Evolutionary conservation across 1,140 invertebrate species (phyloP).

Genomic region (Melitaea cinxia): DNA sequence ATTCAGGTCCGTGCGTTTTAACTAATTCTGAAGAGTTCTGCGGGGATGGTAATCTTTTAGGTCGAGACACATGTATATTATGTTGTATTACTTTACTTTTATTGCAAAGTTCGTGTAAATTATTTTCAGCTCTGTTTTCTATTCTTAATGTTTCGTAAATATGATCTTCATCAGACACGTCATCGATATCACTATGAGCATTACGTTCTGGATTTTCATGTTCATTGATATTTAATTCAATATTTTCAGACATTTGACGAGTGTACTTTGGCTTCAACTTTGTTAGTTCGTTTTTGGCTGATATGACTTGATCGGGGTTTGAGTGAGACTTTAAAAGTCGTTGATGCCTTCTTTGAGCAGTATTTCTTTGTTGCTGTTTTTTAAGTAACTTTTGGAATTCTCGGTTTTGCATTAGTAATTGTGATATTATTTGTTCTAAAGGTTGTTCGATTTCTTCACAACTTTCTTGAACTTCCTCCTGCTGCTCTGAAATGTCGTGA

Average conservation of each 20-base stretch:
- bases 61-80: conserved; percentile 44
- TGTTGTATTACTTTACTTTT: conserved; percentile 70
- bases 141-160: conserved; percentile 78
- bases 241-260: conserved; percentile 76
- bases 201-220: conserved; percentile 26
- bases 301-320: conserved; percentile 72
- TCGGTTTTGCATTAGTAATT: conserved; percentile 91
- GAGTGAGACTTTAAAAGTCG: conserved; percentile 80
- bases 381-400: conserved; percentile 91
- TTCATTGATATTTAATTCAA: conserved; percentile 48
- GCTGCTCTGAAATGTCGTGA: conserved; percentile 41
- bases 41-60: conserved; percentile 60
- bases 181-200: conserved; percentile 33
- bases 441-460: conserved; percentile 81
- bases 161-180: conserved; percentile 82
- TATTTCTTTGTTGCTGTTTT: conserved; percentile 84
- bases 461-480: conserved; percentile 63
- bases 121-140: conserved; percentile 55
- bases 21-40: conserved; percentile 43
- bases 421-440: conserved; percentile 90
- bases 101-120: conserved; percentile 51
- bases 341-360: conserved; percentile 81
- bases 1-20: conserved; percentile 56
- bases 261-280: conserved; percentile 73
- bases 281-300: conserved; percentile 64